Base-by-base conservation (phyloP, 2,888 invertebrate species). In the Ariolimax columbianus region DNA sequence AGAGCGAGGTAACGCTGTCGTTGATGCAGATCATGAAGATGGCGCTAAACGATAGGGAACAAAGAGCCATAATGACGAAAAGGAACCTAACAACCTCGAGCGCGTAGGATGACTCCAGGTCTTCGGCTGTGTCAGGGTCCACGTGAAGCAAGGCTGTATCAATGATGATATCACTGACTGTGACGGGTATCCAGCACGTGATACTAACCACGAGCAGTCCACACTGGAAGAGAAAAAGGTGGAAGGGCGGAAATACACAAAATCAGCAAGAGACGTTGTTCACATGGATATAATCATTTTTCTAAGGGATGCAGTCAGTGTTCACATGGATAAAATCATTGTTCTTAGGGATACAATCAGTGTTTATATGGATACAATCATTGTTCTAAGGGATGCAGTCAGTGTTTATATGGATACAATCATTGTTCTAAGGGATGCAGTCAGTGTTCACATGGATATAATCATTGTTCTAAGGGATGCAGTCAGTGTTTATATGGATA, bases 151-250 rank as follows among this genome's bases (percentile, higher is more conserved):
- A 11, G 11, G 30, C 33, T 17, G 51, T 75, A 51, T 75, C 75
- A 11, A 75, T 17, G 47, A 75, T 43, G 17, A 75, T 51, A 26
- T 75, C 75, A 51, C 75, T 75, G 26, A 75, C 40, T 0, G 47
- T 47, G 9, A 75, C 3, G 1, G 75, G 75, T 33, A 75, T 51
- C 75, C 75, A 75, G 26, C 75, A 75, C 0, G 75, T 75, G 14
- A 75, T 51, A 19, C 51, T 75, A 0, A 17, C 47, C 17, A 30
- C 47, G 9, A 75, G 75, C 33, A 75, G 3, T 30, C 75, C 47
- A 17, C 47, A 47, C 75, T 75, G 75, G 2, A 14, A 6, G 30
- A 73, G 23, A 73, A 17, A 43, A 38, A 55, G 23, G 19, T 23
- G 55, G 23, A 55, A 55, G 11, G 3, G 55, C n/a, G n/a, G n/a